Evolutionary conservation across 1,140 invertebrate genomes (phyloP), one percentile per base, ranked within the genome.

Genomic region (Galleria mellonella): DNA sequence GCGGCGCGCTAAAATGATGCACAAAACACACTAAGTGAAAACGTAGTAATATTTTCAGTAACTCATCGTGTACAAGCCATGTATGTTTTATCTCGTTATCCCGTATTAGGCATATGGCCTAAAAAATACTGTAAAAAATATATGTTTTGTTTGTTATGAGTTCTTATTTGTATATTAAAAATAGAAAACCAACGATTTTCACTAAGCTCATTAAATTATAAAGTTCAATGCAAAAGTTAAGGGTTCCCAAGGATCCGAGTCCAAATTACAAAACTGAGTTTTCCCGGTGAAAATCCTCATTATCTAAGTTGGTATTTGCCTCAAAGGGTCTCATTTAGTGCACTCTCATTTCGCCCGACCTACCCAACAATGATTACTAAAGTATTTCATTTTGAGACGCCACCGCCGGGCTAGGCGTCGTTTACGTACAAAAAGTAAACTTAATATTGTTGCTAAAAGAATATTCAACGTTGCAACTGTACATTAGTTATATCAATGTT

Each of bases 1-100:
- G 10, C 10, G 36, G 29, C 29, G 51, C 47, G 48, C 47, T 54
- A 55, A 57, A 61, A 56, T 55, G 56, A 48, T 60, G 52, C 60
- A 59, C 52, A 51, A 59, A 58, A 58, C 48, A 47, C 37, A 33
- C 17, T 31, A 47, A 35, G 36, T 13, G 6, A 23, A 23, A 23
- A 23, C 2, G 17, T 3, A 3, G 17, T 23, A 23, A 23, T 23
- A 23, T 23, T 23, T 23, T 23, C 17, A 23, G 17, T 23, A 23
- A 23, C 17, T 23, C 17, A 23, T 23, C 6, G 17, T 23, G 17
- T 23, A 23, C 17, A 23, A 23, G 17, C 6, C 17, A 23, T 6
- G 17, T 23, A 2, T 23, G 17, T 23, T 23, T 23, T 23, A 23
- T 6, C 6, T 23, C 6, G 17, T 23, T 23, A 23, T 2, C 17